Percentiles rank a stretch among this genome's conserved stretches.
Evolutionary conservation across 2,888 invertebrate species (phyloP).

Genomic region (Tricholauxania praeusta): DNA sequence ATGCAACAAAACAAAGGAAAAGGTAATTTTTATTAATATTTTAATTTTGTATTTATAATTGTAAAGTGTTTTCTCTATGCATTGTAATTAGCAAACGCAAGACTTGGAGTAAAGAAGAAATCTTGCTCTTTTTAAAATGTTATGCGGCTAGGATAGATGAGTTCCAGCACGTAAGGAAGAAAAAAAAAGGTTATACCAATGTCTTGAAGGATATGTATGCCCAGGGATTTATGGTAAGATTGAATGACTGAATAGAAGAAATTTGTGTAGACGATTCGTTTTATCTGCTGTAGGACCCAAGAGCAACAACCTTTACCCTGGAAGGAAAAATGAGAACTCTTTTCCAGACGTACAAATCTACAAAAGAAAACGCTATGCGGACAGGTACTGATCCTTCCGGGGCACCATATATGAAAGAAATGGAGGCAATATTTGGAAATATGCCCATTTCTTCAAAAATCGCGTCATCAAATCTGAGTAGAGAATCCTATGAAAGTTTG

Average conservation of each 20-base stretch:
- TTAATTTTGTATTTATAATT: too few species aligned
- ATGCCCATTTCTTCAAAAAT: slow-evolving; percentile 7
- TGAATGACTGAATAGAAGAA: not conserved
- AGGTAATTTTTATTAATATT: not conserved
- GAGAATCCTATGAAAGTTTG: too few species aligned
- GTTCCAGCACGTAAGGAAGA: slow-evolving; percentile 8
- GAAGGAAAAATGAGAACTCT: slow-evolving; percentile 11
- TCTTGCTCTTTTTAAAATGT: not conserved
- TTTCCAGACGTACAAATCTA: slow-evolving; percentile 9
- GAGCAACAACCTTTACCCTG: slow-evolving; percentile 7
- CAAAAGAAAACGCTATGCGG: slow-evolving; percentile 6
- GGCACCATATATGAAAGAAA: slow-evolving; percentile 1
- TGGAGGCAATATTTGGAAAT: slow-evolving; percentile 9
- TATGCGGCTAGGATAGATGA: not conserved
- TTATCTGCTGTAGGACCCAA: not conserved
- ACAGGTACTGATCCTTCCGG: slow-evolving; percentile 7
- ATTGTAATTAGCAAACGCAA: not conserved
- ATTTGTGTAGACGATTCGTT: not conserved
- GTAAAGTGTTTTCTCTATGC: too few species aligned
- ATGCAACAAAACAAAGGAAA: too few species aligned
- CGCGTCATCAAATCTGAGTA: not conserved
- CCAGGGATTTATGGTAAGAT: slow-evolving; percentile 12
- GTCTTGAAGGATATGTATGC: not conserved
- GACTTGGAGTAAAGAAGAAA: slow-evolving; percentile 1
- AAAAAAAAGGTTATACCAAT: slow-evolving; percentile 5